A percentile compares a stretch with the other conserved stretches of the same genome.
Conservation (phyloP, 2,888 invertebrate species). For the Linnaemya tessellans region DNA sequence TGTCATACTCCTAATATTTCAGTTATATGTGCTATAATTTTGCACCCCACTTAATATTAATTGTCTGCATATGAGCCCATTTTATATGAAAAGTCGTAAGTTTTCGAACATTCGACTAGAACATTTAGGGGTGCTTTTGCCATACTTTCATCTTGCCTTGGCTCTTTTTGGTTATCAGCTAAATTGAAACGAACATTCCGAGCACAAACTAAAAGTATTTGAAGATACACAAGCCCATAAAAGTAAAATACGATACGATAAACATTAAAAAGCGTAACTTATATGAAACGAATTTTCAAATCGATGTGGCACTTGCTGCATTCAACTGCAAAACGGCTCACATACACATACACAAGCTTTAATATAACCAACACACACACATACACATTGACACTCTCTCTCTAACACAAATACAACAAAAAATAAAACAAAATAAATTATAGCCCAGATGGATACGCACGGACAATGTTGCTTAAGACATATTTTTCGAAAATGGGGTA, state of each 20-base stretch:
- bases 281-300: conserved; percentile 72
- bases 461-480: conserved; percentile 61
- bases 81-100: conserved; percentile 64
- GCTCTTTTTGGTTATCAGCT: conserved; percentile 65
- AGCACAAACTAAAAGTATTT: conserved; percentile 56
- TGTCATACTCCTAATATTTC: background rate
- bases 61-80: conserved; percentile 72
- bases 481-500: conserved; percentile 39
- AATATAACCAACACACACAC: background rate
- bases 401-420: background rate
- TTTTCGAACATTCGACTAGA: conserved; percentile 47
- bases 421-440: conserved; percentile 53
- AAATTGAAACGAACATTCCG: conserved; percentile 52
- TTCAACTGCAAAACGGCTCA: conserved; percentile 59
- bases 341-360: background rate
- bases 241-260: conserved; percentile 56
- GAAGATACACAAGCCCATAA: conserved; percentile 44
- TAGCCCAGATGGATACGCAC: conserved; percentile 70
- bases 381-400: background rate
- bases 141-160: conserved; percentile 49
- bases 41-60: conserved; percentile 40
- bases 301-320: conserved; percentile 72
- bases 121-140: conserved; percentile 69
- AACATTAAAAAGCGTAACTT: conserved; percentile 71
- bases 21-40: conserved; percentile 28